These are phyloP conservation scores for Heterotis niloticus DNA, from an alignment of 2,113 vertebrate species.

Conservation along the genomic window DNA sequence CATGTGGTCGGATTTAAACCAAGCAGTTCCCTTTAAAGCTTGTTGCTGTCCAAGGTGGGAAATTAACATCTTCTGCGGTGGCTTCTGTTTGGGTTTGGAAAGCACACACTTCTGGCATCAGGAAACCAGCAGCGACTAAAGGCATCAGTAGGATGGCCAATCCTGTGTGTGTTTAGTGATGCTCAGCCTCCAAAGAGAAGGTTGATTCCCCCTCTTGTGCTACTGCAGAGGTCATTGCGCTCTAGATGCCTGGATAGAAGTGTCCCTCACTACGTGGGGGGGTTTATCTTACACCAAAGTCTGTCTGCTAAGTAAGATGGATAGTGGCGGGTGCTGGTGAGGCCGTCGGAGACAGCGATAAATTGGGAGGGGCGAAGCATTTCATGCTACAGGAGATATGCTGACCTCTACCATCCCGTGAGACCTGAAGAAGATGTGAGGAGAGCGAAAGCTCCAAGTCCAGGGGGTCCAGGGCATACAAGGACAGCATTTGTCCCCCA, in stretches of 20 bases:
- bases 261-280: background rate
- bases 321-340: constrained; percentile 6
- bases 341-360: background rate
- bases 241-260: background rate
- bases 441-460: background rate
- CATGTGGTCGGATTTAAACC: too few relatives aligned
- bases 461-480: background rate
- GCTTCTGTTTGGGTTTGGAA: too few relatives aligned
- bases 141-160: too few relatives aligned
- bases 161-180: too few relatives aligned
- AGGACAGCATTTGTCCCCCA: background rate
- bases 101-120: too few relatives aligned
- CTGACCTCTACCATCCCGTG: background rate
- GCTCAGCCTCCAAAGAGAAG: constrained; percentile 9
- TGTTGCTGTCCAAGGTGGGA: too few relatives aligned
- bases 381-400: background rate
- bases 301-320: constrained; percentile 25
- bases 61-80: too few relatives aligned
- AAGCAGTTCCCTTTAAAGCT: too few relatives aligned
- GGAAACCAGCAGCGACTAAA: too few relatives aligned
- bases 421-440: constrained; percentile 9
- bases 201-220: constrained; percentile 25
- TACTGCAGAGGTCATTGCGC: constrained; percentile 10
- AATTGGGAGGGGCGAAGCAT: constrained; percentile 5
- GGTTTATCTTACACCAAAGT: background rate